Conservation (phyloP, 1,140 invertebrate species). For the Frieseomelitta varia region DNA sequence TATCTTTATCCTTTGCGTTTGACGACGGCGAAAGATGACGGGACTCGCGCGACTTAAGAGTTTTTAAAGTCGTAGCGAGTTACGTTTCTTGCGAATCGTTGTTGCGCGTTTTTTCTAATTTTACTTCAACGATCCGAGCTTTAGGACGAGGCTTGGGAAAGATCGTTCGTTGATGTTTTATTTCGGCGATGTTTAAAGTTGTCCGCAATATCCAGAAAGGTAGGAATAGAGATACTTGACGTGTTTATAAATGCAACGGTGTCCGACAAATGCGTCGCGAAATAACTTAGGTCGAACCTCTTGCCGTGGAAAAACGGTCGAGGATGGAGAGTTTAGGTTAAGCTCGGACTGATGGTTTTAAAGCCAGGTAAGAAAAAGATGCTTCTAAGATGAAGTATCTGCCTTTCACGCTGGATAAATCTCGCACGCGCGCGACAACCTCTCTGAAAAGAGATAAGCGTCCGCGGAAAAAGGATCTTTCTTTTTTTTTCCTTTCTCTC, state of each 20-base stretch:
- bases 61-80: background rate
- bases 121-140: too few relatives aligned
- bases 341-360: slow-evolving; percentile 50
- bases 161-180: too few relatives aligned
- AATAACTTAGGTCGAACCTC: background rate
- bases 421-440: slow-evolving; percentile 38
- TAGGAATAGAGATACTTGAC: background rate
- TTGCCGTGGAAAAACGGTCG: background rate
- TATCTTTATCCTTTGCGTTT: slow-evolving; percentile 2
- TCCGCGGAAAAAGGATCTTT: slow-evolving; percentile 35
- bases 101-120: too few relatives aligned
- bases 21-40: background rate
- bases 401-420: slow-evolving; percentile 61
- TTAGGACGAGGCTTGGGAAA: too few relatives aligned
- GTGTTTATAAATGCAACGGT: background rate
- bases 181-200: too few relatives aligned
- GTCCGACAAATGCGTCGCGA: background rate
- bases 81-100: background rate
- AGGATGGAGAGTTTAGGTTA: slow-evolving; percentile 15
- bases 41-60: background rate
- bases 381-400: slow-evolving; percentile 47
- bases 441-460: slow-evolving; percentile 63
- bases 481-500: slow-evolving; percentile 50
- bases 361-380: slow-evolving; percentile 40
- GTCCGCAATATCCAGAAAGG: too few relatives aligned